A percentile compares a stretch with the other conserved stretches of the same genome.
These are phyloP conservation scores for Coremacera marginata DNA, from an alignment of 2,888 invertebrate species.

Conservation along the genomic window DNA sequence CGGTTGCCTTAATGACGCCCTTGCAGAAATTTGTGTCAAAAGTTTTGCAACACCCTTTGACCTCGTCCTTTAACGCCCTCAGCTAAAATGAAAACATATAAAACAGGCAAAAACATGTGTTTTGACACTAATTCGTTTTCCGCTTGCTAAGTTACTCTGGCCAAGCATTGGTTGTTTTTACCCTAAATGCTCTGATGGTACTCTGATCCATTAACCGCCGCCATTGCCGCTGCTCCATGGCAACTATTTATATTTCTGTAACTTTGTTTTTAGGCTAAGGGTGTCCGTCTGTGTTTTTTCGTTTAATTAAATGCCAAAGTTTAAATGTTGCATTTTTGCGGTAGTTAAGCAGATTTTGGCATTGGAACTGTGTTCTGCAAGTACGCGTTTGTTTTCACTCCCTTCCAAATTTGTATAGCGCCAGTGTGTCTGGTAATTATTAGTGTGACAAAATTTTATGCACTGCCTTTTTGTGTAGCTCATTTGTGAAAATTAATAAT, in stretches of 20 bases:
- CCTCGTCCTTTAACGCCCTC: neutral
- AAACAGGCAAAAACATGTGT: constrained; percentile 21
- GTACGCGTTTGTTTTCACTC: neutral
- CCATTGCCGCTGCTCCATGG: neutral
- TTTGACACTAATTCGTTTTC: constrained; percentile 30
- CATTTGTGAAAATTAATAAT: neutral
- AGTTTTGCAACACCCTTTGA: constrained; percentile 7
- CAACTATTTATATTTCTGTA: neutral
- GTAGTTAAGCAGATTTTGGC: constrained; percentile 9
- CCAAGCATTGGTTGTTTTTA: neutral
- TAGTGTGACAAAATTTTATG: neutral
- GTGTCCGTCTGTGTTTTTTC: neutral
- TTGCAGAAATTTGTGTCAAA: constrained; percentile 14
- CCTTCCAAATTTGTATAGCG: neutral
- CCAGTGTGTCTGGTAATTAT: neutral
- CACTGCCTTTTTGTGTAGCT: neutral
- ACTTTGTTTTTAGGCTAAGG: neutral
- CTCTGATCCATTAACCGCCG: too few relatives aligned
- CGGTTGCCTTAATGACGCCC: constrained; percentile 57
- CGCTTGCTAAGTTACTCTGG: neutral
- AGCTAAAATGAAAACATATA: neutral
- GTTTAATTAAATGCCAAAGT: constrained; percentile 26
- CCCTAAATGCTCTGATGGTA: neutral
- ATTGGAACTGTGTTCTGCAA: neutral
- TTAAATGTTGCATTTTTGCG: constrained; percentile 29